Conservation (phyloP, 1,140 invertebrate genomes). For the Tetraneura akinire region DNA sequence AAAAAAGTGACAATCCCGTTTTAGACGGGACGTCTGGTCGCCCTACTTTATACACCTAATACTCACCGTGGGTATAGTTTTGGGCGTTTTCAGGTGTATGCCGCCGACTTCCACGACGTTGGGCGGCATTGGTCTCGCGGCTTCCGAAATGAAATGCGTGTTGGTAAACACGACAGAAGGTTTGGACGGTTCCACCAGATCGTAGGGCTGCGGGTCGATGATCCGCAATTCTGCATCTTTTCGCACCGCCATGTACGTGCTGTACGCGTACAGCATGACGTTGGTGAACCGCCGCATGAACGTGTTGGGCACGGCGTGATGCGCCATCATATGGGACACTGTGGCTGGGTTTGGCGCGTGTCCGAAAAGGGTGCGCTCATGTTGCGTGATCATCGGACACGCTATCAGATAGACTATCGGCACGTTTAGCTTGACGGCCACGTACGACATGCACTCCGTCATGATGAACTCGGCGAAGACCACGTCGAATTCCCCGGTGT, state of each 20-base stretch:
- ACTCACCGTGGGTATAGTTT: constrained; percentile 56
- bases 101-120: constrained; percentile 57
- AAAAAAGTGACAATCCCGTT: no score
- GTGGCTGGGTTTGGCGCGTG: not conserved
- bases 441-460: not conserved
- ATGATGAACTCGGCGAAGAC: not conserved
- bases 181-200: not conserved
- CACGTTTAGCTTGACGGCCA: not conserved
- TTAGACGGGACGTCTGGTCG: no score
- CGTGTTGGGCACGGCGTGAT: not conserved
- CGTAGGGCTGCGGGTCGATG: not conserved
- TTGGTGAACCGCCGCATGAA: not conserved
- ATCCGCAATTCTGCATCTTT: not conserved
- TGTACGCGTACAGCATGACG: not conserved
- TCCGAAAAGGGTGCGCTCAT: not conserved
- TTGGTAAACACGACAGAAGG: constrained; percentile 58
- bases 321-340: not conserved
- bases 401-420: not conserved
- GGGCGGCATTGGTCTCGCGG: constrained; percentile 54
- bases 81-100: constrained; percentile 55
- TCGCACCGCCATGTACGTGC: no score
- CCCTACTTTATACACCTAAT: no score
- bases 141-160: constrained; percentile 54
- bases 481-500: no score
- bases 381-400: not conserved